These are phyloP conservation scores for Elgaria multicarinata DNA, from an alignment of 2,113 vertebrate species.

Conservation along the genomic window DNA sequence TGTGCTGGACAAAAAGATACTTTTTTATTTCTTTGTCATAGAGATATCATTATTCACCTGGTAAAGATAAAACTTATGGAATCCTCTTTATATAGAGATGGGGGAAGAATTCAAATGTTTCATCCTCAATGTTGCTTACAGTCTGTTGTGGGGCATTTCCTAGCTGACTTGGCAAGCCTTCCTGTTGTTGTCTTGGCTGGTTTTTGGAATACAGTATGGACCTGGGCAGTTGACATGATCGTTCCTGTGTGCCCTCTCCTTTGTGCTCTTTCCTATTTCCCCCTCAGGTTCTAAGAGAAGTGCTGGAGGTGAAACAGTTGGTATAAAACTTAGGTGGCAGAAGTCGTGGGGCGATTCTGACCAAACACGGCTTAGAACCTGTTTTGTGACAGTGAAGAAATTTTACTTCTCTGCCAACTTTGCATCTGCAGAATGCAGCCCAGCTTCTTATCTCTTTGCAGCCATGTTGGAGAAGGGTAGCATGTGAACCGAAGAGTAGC, in stretches of 20 bases:
- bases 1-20: too few relatives aligned
- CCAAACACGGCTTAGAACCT: neutral
- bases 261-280: too few relatives aligned
- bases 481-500: neutral
- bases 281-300: neutral
- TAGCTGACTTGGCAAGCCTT: too few relatives aligned
- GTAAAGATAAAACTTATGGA: neutral
- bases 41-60: neutral
- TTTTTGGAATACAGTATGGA: too few relatives aligned
- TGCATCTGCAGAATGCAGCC: neutral
- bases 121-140: neutral
- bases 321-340: neutral
- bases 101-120: neutral
- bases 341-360: too few relatives aligned
- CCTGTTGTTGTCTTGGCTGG: too few relatives aligned
- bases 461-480: too few relatives aligned
- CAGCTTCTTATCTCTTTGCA: constrained; percentile 3
- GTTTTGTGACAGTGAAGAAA: neutral
- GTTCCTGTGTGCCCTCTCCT: too few relatives aligned
- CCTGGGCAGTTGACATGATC: too few relatives aligned
- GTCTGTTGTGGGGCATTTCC: neutral
- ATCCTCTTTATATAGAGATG: neutral
- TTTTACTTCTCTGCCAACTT: neutral
- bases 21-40: neutral
- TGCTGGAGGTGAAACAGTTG: neutral